Evolutionary conservation across 1,140 invertebrate genomes (phyloP).

Genomic region (Anastatus disparis): DNA sequence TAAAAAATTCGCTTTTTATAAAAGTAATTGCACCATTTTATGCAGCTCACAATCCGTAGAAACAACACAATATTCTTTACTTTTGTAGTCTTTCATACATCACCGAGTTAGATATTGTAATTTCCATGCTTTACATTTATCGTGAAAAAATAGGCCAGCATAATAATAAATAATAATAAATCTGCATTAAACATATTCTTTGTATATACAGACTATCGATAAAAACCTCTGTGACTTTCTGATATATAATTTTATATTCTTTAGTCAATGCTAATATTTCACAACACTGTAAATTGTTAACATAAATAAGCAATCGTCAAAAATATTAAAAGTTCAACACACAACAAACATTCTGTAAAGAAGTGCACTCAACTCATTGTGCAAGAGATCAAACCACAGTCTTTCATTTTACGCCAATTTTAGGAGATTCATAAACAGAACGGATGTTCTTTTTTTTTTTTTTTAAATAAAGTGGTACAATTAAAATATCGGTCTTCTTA

Average conservation of each 20-base stretch:
- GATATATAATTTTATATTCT: neutral
- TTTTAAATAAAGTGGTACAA: neutral
- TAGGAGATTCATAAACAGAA: neutral
- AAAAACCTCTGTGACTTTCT: constrained; percentile 11
- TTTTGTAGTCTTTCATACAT: constrained; percentile 5
- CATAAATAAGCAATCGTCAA: neutral
- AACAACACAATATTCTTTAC: constrained; percentile 2
- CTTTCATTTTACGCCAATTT: neutral
- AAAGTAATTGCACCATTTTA: neutral
- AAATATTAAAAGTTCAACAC: neutral
- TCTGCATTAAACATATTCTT: constrained; percentile 18
- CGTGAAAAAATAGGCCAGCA: constrained; percentile 19
- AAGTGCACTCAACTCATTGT: neutral
- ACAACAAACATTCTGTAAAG: neutral
- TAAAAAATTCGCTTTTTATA: constrained; percentile 25
- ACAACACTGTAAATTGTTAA: too few species aligned
- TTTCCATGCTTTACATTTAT: neutral
- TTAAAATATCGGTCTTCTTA: too few species aligned
- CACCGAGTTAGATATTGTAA: neutral
- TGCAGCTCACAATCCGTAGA: neutral
- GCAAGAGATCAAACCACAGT: constrained; percentile 9
- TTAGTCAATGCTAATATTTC: too few species aligned
- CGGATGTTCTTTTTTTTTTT: neutral
- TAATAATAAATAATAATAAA: constrained; percentile 30
- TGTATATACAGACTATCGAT: neutral